These are phyloP conservation scores for Spinibarbus caldwelli DNA, from an alignment of 2,797 vertebrate genomes.

Conservation along the genomic window DNA sequence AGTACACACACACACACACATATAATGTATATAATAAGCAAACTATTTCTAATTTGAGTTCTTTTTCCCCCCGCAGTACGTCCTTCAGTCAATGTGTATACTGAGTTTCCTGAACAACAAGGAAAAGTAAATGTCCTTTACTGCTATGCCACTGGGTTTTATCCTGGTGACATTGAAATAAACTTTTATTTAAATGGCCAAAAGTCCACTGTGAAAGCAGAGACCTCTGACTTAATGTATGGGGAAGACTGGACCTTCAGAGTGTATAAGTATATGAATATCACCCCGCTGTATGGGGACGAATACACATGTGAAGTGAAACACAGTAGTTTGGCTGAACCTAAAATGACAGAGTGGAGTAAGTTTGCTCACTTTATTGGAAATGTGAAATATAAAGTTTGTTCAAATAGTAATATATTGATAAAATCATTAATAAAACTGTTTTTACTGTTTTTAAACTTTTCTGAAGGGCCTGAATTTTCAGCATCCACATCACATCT, in stretches of 20 bases:
- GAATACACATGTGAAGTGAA: conserved; percentile 47
- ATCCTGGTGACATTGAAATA: conserved; percentile 56
- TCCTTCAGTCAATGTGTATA: conserved; percentile 51
- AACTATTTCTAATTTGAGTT: not conserved
- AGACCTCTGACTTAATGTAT: conserved; percentile 52
- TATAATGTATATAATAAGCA: no score
- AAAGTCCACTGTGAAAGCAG: not conserved
- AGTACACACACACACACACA: no score
- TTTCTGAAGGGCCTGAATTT: conserved; percentile 24
- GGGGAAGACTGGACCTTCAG: conserved; percentile 50
- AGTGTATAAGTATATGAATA: conserved; percentile 44
- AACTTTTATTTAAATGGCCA: conserved; percentile 40
- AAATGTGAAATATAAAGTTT: not conserved
- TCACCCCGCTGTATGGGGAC: conserved; percentile 37
- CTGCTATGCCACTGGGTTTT: conserved; percentile 52
- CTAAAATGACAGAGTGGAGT: conserved; percentile 44
- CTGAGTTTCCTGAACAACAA: conserved; percentile 40
- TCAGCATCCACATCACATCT: not conserved
- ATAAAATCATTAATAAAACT: not conserved
- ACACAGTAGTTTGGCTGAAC: conserved; percentile 44
- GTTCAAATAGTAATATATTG: not conserved
- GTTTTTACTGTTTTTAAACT: not conserved
- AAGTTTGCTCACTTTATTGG: conserved; percentile 14
- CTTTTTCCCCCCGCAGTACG: conserved; percentile 10
- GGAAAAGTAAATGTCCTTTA: conserved; percentile 48